A percentile compares a stretch with the other conserved stretches of the same genome.
Conservation (phyloP, 2,888 invertebrate species). For the Diarsia rubi region DNA sequence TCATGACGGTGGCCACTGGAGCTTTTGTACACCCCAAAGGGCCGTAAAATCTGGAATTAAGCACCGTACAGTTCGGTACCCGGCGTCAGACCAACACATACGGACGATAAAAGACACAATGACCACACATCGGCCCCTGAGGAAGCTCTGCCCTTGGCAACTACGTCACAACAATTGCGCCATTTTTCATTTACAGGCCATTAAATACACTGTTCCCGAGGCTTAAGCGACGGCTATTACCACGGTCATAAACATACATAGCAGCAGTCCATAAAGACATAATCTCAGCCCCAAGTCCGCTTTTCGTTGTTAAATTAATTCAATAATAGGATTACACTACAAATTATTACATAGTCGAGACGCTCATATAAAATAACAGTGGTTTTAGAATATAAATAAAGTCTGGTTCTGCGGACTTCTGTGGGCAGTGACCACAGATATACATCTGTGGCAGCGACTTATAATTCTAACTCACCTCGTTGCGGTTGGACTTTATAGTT, state of each 20-base stretch:
- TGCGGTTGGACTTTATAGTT: slow-evolving; percentile 48
- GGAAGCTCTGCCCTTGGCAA: slow-evolving; percentile 68
- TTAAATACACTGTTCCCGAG: slow-evolving; percentile 77
- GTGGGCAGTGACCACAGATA: slow-evolving; percentile 15
- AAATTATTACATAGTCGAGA: slow-evolving; percentile 51
- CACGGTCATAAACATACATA: slow-evolving; percentile 79
- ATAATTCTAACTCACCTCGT: slow-evolving; percentile 39
- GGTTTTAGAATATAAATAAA: slow-evolving; percentile 41
- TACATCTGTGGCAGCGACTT: slow-evolving; percentile 21
- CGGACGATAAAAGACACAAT: slow-evolving; percentile 73
- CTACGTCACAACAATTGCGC: slow-evolving; percentile 74
- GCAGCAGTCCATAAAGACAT: slow-evolving; percentile 60
- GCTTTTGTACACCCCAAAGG: slow-evolving; percentile 17
- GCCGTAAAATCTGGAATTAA: slow-evolving; percentile 56
- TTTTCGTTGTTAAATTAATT: slow-evolving; percentile 61
- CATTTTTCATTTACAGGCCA: slow-evolving; percentile 85
- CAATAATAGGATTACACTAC: slow-evolving; percentile 57
- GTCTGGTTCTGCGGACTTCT: background rate
- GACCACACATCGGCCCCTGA: slow-evolving; percentile 62
- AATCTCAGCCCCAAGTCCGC: slow-evolving; percentile 49
- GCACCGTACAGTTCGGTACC: slow-evolving; percentile 43
- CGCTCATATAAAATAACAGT: slow-evolving; percentile 40
- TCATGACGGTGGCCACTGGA: background rate
- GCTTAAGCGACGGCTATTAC: slow-evolving; percentile 78
- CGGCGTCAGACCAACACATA: slow-evolving; percentile 66